Base-by-base conservation (phyloP, 2,113 vertebrate genomes). In the Mugil cephalus region DNA sequence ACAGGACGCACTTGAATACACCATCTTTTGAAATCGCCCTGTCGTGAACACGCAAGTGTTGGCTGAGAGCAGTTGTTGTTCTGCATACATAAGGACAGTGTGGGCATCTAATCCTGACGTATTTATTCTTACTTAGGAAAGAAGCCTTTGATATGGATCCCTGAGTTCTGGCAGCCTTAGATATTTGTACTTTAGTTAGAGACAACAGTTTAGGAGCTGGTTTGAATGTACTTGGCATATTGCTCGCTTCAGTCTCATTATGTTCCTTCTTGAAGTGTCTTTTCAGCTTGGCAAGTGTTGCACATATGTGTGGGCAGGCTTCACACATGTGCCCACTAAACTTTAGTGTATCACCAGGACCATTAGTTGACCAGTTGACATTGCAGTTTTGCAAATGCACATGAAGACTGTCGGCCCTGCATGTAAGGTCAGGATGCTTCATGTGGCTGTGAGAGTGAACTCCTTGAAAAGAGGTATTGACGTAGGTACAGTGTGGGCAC, bases 371-470 rank as follows among this genome's bases (percentile, higher is more conserved):
- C 11, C 93, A 91, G 42, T 88, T 79, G 0, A 95, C 92, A 0
- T 93, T 92, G 83, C 87, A 90, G 45, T 91, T 56, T 1, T 91
- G 65, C n/a, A 96, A 85, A 0, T 95, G 93, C 0, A 96, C 84
- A 14, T 95, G 92, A 8, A 96, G 94, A 78, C 94, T 95, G 84
- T 96, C 94, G 0, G 93, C 93, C 1, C 93, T 94, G 79, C 95
- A 90, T 61, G 88, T 91, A 4, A 94, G 58, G 0, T 82, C 70
- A 0, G 95, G 94, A 62, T 98, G 97, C 51, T 87, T 90, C 82
- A 95, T 97, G 87, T 96, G 95, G 89, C 95, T 96, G 83, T 98
- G 97, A 15, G 95, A 95, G 68, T 96, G 92, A 40, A 97, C 92
- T 0, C 96, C 96, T 0, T 96, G 95, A 77, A 94, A 90, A 1